Conservation (phyloP, 1,140 invertebrate genomes). For the Apis mellifera region Amel_HAv3.1 CM009942.2:247001-247500, state of each 20-base stretch:
- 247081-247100: constrained; percentile 51
- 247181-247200: too few species aligned
- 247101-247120: constrained; percentile 30
- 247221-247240: not conserved
- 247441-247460: constrained; percentile 68
- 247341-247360: constrained; percentile 69
- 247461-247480: constrained; percentile 59
- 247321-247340: constrained; percentile 57
- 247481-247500: constrained; percentile 31
- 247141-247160: constrained; percentile 5
- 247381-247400: constrained; percentile 65
- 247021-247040: constrained; percentile 36
- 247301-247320: not conserved
- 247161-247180: too few species aligned
- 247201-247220: too few species aligned
- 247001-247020: constrained; percentile 16
- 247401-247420: constrained; percentile 38
- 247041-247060: constrained; percentile 47
- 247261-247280: not conserved
- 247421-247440: constrained; percentile 49
- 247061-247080: constrained; percentile 63
- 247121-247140: not conserved
- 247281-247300: not conserved
- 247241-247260: not conserved
- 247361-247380: constrained; percentile 76